Evolutionary conservation across 1,140 invertebrate species (phyloP), one percentile per base, ranked within the genome.

Genomic region (Drosophila pandora): DNA sequence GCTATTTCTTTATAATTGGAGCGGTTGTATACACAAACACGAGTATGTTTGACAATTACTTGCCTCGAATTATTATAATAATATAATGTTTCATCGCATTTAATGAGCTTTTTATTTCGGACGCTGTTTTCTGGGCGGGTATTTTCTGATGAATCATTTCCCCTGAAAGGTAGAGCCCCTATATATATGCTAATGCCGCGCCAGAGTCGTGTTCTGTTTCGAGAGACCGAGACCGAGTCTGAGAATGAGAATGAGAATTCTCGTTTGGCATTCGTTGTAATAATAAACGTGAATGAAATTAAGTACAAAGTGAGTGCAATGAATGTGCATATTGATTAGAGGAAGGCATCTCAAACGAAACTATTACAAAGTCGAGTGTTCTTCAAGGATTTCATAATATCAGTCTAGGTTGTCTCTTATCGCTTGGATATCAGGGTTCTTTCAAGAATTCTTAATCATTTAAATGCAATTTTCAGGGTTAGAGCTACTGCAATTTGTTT

Each of bases 261-360:
- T 64, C 43, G 56, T 72, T 77, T 62, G 43, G 57, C 73, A 69
- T 34, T 72, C 72, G 59, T 64, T 70, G 78, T 76, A 80, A 80
- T 76, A 78, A 83, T 74, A 74, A 74, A 73, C 37, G 49, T 63
- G 63, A 83, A 72, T 79, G 74, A 83, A 69, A 69, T 69, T 45
- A 21, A 32, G 71, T 49, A 58, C 34, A 48, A 25, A 67, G 67
- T 45, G 59, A 76, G 81, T 81, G 60, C 81, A 85, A 81, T 87
- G 13, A 78, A 87, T 87, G 74, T 85, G 65, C 82, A 85, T 85
- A 87, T 75, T 82, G 78, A 85, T 87, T 67, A 60, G 61, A 68
- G 32, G 41, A 43, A 48, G 67, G 59, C 45, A 68, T 59, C 48
- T 76, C 54, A 37, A 60, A 45, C 54, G 17, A 47, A 49, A 37